Base-by-base conservation (phyloP, 64 coral and sea anemone genomes). In the Stichodactyla helianthus region DNA sequence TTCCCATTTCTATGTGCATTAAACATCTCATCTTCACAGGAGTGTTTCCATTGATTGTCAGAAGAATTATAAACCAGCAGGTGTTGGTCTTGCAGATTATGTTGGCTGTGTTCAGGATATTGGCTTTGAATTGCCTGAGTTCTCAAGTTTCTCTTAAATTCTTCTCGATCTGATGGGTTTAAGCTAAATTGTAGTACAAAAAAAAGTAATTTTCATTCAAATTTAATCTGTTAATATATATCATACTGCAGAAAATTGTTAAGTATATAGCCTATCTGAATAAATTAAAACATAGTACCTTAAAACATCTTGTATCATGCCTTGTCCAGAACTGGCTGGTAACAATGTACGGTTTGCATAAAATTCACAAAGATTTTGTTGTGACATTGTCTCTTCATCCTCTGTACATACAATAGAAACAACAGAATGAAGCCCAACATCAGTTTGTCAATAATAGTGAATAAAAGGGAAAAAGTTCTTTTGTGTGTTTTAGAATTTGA, bases 81-180 rank as follows among this genome's bases (percentile, higher is more conserved):
- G 6, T 70, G 22, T 23, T 70, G 19, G 20, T 70, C 65, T 70
- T 18, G 19, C 22, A 70, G 65, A 74, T 31, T 74, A n/a, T 5
- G 0, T 19, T 74, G 68, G 68, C 12, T 27, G 6, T 28, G 68
- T 23, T 74, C 26, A 35, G 18, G 6, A 68, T 31, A 2, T 4
- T 35, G 25, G 25, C 52, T 81, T 81, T 81, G 78, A 4, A 53
- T 27, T 31, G 89, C 89, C 31, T 90, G 55, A n/a, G 70, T 85
- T 85, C 89, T 90, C 67, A 90, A 77, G 52, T 53, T 54, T 23
- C 56, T 65, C 27, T 85, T 90, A 54, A 85, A 85, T 61, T 17
- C 57, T 79, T 90, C 89, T 51, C 89, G 65, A 15, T 90, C 89
- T 25, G 55, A 56, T 25, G 71, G 71, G 18, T 76, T 84, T 59